A percentile compares a stretch with the other conserved stretches of the same genome.
Conservation (phyloP, 2,888 invertebrate species). For the Himalopsyche anomala region DNA sequence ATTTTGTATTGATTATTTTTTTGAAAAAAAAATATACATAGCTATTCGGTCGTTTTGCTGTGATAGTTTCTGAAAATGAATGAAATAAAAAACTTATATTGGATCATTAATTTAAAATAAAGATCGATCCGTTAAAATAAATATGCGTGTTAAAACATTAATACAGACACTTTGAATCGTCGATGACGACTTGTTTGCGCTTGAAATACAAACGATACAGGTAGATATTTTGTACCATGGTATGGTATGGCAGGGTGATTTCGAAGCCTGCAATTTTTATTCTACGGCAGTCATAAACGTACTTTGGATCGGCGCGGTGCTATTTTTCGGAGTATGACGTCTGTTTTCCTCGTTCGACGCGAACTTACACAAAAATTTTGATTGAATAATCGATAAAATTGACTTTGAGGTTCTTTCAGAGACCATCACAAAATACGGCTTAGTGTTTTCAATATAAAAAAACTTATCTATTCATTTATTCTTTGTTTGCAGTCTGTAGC, state of each 20-base stretch:
- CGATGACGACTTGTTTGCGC: neutral
- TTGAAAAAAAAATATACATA: neutral
- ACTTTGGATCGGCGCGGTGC: slow-evolving; percentile 32
- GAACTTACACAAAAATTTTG: slow-evolving; percentile 1
- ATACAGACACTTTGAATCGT: too few species aligned
- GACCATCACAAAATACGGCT: neutral
- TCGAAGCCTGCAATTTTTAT: slow-evolving; percentile 56
- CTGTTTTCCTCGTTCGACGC: neutral
- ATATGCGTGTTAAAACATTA: too few species aligned
- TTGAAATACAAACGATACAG: neutral
- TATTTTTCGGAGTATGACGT: slow-evolving; percentile 1
- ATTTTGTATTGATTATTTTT: too few species aligned
- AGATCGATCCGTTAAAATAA: too few species aligned
- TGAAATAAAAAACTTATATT: too few species aligned
- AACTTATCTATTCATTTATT: too few species aligned
- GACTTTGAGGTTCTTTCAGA: neutral
- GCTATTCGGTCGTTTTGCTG: neutral
- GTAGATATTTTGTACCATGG: slow-evolving; percentile 33
- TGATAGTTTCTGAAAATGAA: neutral
- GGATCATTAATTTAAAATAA: too few species aligned
- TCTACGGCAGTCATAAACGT: slow-evolving; percentile 55
- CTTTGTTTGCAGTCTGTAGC: too few species aligned
- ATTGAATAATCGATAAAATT: slow-evolving; percentile 36
- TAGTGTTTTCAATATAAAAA: neutral
- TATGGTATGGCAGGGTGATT: slow-evolving; percentile 38